Base-by-base conservation (phyloP, 2,113 vertebrate genomes). In the Tympanuchus pallidicinctus region DNA sequence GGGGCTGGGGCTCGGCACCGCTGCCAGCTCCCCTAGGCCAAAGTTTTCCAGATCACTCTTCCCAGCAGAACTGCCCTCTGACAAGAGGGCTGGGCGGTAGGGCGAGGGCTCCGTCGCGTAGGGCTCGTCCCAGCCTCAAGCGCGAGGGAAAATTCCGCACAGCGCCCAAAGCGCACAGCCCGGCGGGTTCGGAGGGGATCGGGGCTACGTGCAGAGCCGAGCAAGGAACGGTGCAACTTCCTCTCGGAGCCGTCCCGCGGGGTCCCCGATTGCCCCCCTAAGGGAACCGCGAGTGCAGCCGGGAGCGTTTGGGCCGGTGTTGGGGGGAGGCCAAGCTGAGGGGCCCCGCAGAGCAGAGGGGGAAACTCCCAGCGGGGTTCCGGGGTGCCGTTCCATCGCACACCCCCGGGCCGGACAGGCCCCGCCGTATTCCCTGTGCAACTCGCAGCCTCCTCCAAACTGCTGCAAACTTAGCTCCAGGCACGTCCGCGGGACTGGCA, bases 1-100 rank as follows among this genome's bases (percentile, higher is more conserved):
- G 54, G 85, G 54, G 92, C 92, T 57, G 94, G 95, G 84, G 92
- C 89, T 87, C 94, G 89, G 94, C 97, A 79, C 87, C 66, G 91
- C 66, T 93, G 93, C 87, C 95, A 69, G 66, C 42, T 94, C 91
- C 82, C 70, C 87, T 64, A 74, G 66, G 81, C 70, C 76, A 20
- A 87, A 97, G 94, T 93, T 95, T 96, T 88, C 65, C 95, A 75
- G 52, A 94, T 56, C 52, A 50, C 48, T 87, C 74, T 52, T 85
- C 61, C 74, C 42, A 54, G 40, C 22, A n/a, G 84, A 89, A 72
- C 5, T 48, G 59, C 40, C 66, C 89, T 64, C 86, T n/a, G 52
- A 67, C 48, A 16, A 59, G 38, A 11, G 21, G 76, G 59, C 2
- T n/a, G 66, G 4, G 45, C 34, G 6, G 65, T 14, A 28, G 32